Evolutionary conservation across 1,140 invertebrate genomes (phyloP).

Genomic region (Diabrotica undecimpunctata): DNA sequence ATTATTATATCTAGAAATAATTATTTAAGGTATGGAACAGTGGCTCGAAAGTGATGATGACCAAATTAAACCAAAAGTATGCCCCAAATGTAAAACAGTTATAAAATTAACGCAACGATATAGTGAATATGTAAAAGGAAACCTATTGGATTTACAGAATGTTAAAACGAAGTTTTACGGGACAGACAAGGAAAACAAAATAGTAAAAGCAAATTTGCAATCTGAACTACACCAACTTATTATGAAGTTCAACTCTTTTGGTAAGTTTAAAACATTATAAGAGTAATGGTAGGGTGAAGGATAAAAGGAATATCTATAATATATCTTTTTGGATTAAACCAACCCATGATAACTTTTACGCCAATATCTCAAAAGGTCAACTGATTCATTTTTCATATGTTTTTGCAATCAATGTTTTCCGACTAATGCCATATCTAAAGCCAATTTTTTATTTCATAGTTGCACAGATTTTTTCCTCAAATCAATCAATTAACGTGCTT

Average conservation of each 20-base stretch:
- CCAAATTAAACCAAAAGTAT: constrained; percentile 52
- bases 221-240: background rate
- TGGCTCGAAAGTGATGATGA: constrained; percentile 49
- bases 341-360: too few relatives aligned
- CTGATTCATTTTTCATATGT: too few relatives aligned
- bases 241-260: background rate
- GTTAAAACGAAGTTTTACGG: constrained; percentile 55
- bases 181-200: constrained; percentile 22
- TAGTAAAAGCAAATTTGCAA: background rate
- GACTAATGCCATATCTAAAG: too few relatives aligned
- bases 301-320: too few relatives aligned
- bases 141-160: constrained; percentile 52
- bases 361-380: too few relatives aligned
- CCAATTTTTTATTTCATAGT: too few relatives aligned
- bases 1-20: too few relatives aligned
- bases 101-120: constrained; percentile 61
- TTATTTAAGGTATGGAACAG: constrained; percentile 50
- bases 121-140: constrained; percentile 56
- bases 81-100: constrained; percentile 54
- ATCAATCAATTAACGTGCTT: too few relatives aligned
- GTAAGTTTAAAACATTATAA: background rate
- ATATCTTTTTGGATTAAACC: too few relatives aligned
- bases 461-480: too few relatives aligned
- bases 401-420: too few relatives aligned
- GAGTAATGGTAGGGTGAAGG: too few relatives aligned